Conservation (phyloP, 2,888 invertebrate genomes). For the Lycocerus yunnanus region DNA sequence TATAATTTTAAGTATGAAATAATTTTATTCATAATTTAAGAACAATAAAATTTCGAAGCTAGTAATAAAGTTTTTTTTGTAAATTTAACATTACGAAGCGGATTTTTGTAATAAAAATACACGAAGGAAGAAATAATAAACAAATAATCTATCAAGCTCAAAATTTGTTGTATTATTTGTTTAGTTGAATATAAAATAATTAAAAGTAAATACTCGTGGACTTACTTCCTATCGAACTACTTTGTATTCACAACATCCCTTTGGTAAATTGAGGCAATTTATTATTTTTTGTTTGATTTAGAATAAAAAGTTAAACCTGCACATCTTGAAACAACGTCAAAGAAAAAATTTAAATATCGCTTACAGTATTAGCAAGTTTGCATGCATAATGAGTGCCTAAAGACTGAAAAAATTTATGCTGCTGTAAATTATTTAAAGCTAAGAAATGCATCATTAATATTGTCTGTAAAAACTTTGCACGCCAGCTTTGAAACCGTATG, state of each 20-base stretch:
- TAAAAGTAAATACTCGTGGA: conserved; percentile 43
- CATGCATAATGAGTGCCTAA: conserved; percentile 41
- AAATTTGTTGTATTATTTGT: conserved; percentile 26
- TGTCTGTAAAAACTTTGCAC: conserved; percentile 41
- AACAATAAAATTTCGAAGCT: conserved; percentile 8
- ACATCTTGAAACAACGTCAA: background rate
- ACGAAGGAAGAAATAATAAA: conserved; percentile 4
- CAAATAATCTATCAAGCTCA: conserved; percentile 15
- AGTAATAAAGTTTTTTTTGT: conserved; percentile 3
- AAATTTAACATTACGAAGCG: background rate
- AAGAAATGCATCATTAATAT: conserved; percentile 43
- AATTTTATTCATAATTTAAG: conserved; percentile 9
- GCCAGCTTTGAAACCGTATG: conserved; percentile 10
- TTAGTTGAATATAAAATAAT: conserved; percentile 43
- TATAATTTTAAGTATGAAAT: background rate
- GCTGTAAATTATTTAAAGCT: conserved; percentile 47
- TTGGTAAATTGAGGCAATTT: background rate
- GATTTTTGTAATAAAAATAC: background rate
- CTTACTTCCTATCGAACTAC: conserved; percentile 13
- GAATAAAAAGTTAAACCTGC: background rate
- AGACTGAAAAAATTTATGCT: conserved; percentile 43
- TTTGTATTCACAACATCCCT: background rate
- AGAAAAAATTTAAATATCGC: conserved; percentile 21
- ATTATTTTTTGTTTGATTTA: background rate
- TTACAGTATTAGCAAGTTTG: conserved; percentile 41